Percentiles rank a stretch among this genome's conserved stretches.
These are phyloP conservation scores for Calliscelio sp. DNA, from an alignment of 2,888 invertebrate genomes.

Conservation along the genomic window DNA sequence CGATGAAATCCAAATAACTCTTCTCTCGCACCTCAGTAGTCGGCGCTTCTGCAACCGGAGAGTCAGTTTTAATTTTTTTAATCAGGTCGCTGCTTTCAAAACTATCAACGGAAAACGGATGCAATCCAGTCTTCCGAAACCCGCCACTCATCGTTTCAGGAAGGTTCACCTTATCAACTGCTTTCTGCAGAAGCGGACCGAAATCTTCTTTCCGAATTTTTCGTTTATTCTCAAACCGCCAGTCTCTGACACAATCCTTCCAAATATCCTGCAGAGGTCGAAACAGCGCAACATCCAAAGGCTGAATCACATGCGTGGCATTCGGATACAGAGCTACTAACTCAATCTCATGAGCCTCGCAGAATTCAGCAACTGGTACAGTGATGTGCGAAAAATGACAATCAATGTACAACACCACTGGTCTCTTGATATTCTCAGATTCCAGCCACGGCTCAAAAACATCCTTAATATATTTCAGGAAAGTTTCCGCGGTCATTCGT, in stretches of 20 bases:
- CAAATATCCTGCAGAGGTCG: slow-evolving; percentile 60
- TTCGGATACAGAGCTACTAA: slow-evolving; percentile 82
- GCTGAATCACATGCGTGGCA: slow-evolving; percentile 80
- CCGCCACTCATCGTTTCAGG: slow-evolving; percentile 30
- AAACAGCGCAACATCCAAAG: slow-evolving; percentile 73
- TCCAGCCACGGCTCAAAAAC: slow-evolving; percentile 82
- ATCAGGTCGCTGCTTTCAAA: slow-evolving; percentile 11
- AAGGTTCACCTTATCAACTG: neutral
- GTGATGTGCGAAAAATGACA: slow-evolving; percentile 83
- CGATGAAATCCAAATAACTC: slow-evolving; percentile 6
- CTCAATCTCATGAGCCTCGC: slow-evolving; percentile 77
- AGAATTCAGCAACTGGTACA: slow-evolving; percentile 82
- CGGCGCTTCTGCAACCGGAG: neutral
- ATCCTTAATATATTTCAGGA: slow-evolving; percentile 83
- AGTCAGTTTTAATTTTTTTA: slow-evolving; percentile 8
- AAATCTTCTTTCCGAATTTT: slow-evolving; percentile 15
- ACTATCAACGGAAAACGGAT: slow-evolving; percentile 38
- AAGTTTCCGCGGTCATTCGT: slow-evolving; percentile 85
- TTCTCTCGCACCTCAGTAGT: neutral
- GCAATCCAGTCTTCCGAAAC: slow-evolving; percentile 36
- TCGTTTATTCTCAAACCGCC: slow-evolving; percentile 28
- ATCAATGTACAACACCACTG: slow-evolving; percentile 84
- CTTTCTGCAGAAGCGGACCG: slow-evolving; percentile 1
- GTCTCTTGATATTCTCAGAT: slow-evolving; percentile 78
- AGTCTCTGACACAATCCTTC: slow-evolving; percentile 26